Base-by-base conservation (phyloP, 2,797 vertebrate genomes). In the Phaenicophaeus curvirostris region DNA sequence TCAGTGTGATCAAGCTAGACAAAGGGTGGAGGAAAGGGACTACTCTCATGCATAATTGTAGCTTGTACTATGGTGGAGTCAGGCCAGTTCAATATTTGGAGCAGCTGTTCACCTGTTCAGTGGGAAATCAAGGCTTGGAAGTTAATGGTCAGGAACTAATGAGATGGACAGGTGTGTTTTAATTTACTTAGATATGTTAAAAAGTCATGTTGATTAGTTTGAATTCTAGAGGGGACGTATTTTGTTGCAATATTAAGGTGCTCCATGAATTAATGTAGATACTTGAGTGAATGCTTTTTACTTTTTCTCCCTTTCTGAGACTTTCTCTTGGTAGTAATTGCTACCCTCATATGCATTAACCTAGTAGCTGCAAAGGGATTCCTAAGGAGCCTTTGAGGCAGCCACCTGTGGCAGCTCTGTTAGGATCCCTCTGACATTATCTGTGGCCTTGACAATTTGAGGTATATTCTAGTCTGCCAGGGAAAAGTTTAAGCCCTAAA, bases 401-500 rank as follows among this genome's bases (percentile, higher is more conserved):
- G 65, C 41, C 61, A 77, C 50, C 13, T 81, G 23, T 82, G 58
- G 69, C 50, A 93, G 19, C 11, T 93, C 81, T 46, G 30, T 66
- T 75, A 62, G 13, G 33, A 94, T 20, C 35, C 59, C 80, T 73
- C 91, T 91, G 95, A 95, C n/a, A 28, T 48, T 80, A 25, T 71
- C 68, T 42, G 27, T 89, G 84, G 94, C 91, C 86, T 91, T 33
- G n/a, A 15, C 81, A 79, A 57, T 80, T 61, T 61, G 69, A 74
- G 79, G 91, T 63, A 93, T 31, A 37, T 89, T 96, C 74, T 94
- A 74, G 42, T 58, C 48, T 89, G 79, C 76, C 90, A 91, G 93
- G 92, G 96, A 87, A 91, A 93, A 90, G 17, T 85, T 78, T 96
- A 44, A 91, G 81, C 91, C n/a, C 95, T 95, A 93, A 94, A 88